Evolutionary conservation across 53 echinoderm and acorn worm genomes (phyloP).

Genomic region (Echinarachnius parma): DNA sequence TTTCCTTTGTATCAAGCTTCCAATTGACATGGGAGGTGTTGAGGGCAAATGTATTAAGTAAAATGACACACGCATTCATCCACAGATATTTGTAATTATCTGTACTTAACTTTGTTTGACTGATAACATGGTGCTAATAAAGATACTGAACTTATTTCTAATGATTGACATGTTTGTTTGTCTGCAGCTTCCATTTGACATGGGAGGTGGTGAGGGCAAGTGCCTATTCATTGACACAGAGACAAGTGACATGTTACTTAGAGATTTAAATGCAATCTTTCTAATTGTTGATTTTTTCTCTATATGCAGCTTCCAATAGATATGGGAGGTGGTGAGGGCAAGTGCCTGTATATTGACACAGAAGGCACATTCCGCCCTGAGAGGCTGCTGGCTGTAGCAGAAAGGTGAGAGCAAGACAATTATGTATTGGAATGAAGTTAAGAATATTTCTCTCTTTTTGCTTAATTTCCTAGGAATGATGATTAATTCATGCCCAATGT

Average conservation of each 20-base stretch:
- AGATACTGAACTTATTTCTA: not conserved
- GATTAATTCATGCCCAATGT: no score
- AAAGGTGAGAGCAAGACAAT: conserved; percentile 60
- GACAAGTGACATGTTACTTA: no score
- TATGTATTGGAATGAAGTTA: no score
- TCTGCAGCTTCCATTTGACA: conserved; percentile 67
- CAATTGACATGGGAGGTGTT: not conserved
- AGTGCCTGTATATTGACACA: conserved; percentile 95
- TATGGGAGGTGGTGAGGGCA: conserved; percentile 97
- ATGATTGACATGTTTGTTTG: not conserved
- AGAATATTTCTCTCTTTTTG: no score
- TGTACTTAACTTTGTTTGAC: not conserved
- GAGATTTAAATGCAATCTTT: not conserved
- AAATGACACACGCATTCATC: no score
- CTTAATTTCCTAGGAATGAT: no score
- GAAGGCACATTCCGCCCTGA: conserved; percentile 98
- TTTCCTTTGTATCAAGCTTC: no score
- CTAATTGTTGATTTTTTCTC: not conserved
- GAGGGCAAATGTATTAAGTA: not conserved
- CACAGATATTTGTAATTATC: no score
- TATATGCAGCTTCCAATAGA: conserved; percentile 84
- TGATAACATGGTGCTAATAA: no score
- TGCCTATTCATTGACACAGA: no score
- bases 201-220: not conserved
- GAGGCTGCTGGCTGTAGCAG: conserved; percentile 91